A percentile compares a stretch with the other conserved stretches of the same genome.
Evolutionary conservation across 1,140 invertebrate genomes (phyloP).

Genomic region (fruit fly (Drosophila melanogaster)): DNA sequence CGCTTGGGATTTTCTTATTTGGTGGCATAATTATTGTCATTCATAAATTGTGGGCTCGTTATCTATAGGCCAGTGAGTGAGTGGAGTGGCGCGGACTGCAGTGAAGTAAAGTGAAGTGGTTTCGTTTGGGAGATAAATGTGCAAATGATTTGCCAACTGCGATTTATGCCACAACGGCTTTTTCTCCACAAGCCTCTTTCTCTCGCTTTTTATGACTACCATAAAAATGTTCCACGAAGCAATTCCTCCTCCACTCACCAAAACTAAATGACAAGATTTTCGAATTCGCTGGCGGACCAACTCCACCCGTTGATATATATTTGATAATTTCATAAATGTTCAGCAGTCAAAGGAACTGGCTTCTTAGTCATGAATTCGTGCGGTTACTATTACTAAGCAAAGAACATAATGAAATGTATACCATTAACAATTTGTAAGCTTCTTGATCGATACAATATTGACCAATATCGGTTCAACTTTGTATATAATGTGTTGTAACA

Average conservation of each 20-base stretch:
- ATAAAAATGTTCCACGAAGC: constrained; percentile 12
- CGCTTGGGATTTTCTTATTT: constrained; percentile 27
- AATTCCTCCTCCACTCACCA: background rate
- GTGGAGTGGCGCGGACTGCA: background rate
- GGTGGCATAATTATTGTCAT: constrained; percentile 73
- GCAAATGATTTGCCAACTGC: constrained; percentile 53
- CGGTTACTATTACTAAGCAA: constrained; percentile 1
- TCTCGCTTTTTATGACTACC: constrained; percentile 10
- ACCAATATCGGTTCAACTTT: background rate
- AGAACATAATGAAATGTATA: background rate
- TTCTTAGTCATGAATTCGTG: constrained; percentile 24
- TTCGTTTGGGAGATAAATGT: constrained; percentile 33
- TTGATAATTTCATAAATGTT: constrained; percentile 49
- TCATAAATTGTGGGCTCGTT: constrained; percentile 71
- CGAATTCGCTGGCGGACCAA: background rate
- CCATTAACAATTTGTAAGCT: background rate
- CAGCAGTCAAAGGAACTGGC: background rate
- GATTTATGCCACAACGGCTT: constrained; percentile 55
- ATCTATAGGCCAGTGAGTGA: constrained; percentile 32
- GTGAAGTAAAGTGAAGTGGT: background rate
- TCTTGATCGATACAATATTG: no score
- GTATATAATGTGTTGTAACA: background rate
- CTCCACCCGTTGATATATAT: constrained; percentile 44
- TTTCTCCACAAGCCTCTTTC: constrained; percentile 12
- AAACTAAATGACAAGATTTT: constrained; percentile 24